These are phyloP conservation scores for Pyrrhia umbra DNA, from an alignment of 2,888 invertebrate genomes.

Conservation along the genomic window DNA sequence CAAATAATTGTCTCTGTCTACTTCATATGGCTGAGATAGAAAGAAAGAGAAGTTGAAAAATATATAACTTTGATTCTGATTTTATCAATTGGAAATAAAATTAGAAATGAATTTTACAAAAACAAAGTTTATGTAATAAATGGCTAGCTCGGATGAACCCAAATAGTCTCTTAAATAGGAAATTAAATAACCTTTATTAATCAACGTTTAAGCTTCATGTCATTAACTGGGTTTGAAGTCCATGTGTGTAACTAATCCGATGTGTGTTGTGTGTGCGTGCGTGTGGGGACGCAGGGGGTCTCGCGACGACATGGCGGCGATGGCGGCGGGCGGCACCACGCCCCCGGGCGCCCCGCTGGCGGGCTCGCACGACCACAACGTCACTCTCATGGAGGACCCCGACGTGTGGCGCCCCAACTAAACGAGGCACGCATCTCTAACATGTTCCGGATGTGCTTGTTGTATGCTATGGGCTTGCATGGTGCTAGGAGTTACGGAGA, in stretches of 20 bases:
- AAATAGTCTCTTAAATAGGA: background rate
- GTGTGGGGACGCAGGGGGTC: slow-evolving; percentile 91
- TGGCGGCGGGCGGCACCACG: slow-evolving; percentile 92
- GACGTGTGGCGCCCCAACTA: slow-evolving; percentile 98
- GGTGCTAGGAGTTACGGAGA: background rate
- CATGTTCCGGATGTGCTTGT: slow-evolving; percentile 17
- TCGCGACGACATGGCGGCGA: slow-evolving; percentile 96
- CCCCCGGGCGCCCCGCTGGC: slow-evolving; percentile 90
- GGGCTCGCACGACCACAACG: slow-evolving; percentile 91
- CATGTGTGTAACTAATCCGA: slow-evolving; percentile 50
- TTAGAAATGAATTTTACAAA: too few relatives aligned
- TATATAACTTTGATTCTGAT: too few relatives aligned
- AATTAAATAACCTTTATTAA: background rate
- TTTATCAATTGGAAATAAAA: too few relatives aligned
- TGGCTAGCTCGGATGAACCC: too few relatives aligned
- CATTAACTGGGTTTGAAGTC: slow-evolving; percentile 9
- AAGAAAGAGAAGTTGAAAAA: too few relatives aligned
- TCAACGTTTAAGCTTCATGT: background rate
- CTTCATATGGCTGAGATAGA: too few relatives aligned
- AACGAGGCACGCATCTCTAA: slow-evolving; percentile 81
- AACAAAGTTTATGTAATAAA: too few relatives aligned
- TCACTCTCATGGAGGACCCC: slow-evolving; percentile 97
- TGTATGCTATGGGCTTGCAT: slow-evolving; percentile 2
- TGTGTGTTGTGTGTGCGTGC: slow-evolving; percentile 40
- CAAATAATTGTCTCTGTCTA: too few relatives aligned